Percentiles rank a stretch among this genome's conserved stretches.
Conservation (phyloP, 2,113 vertebrate species). For the Nothoprocta perdicaria region DNA sequence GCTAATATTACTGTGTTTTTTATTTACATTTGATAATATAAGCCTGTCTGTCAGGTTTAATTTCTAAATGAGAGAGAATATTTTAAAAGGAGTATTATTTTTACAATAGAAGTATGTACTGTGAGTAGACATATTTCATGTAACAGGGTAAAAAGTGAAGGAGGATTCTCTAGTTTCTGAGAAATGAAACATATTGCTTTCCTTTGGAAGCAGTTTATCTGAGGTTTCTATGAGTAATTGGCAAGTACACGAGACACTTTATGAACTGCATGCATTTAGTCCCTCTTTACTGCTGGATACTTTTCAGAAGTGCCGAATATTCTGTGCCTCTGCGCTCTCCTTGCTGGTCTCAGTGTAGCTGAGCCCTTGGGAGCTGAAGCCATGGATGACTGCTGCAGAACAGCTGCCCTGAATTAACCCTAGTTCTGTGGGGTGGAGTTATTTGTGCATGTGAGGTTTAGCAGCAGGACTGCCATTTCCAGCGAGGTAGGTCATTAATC, state of each 20-base stretch:
- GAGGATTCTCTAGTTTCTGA: neutral
- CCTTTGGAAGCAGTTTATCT: neutral
- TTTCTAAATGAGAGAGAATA: neutral
- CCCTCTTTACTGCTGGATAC: neutral
- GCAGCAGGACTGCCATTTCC: neutral
- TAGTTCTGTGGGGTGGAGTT: constrained; percentile 33
- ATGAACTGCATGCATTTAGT: neutral
- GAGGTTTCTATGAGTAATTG: neutral
- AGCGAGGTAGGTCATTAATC: constrained; percentile 33
- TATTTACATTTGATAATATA: neutral
- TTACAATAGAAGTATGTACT: neutral
- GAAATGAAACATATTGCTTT: neutral
- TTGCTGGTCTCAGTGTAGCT: neutral
- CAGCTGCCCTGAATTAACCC: neutral
- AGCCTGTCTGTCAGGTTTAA: neutral
- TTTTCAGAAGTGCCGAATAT: neutral
- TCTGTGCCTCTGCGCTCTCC: neutral
- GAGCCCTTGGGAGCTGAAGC: neutral
- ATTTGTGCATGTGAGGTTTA: neutral
- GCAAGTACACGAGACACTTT: neutral
- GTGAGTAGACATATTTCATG: neutral
- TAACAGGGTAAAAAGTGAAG: neutral
- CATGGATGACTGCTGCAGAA: neutral
- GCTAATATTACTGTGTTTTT: neutral
- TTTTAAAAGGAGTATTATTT: neutral